Base-by-base conservation (phyloP, 2,113 vertebrate species). In the Narcine bancroftii region DNA sequence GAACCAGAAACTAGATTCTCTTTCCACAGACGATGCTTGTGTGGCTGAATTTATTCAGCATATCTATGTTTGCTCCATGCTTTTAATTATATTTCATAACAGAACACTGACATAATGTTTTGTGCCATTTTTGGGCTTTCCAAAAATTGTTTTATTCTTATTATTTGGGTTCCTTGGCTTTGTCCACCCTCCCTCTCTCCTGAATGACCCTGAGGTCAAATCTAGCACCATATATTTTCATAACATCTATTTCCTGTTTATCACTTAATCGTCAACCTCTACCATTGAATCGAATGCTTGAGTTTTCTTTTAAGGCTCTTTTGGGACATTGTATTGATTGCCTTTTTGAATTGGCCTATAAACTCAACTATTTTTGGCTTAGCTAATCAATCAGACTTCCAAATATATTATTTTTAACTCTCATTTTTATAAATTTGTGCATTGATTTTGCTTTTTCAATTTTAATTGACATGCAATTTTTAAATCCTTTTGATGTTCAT, bases 221-320 rank as follows among this genome's bases (percentile, higher is more conserved):
- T 60, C 33, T 33, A 60, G 50, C 29, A 60, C 60, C 56, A 87
- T 87, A 11, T 29, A 87, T 60, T 60, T 87, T 87, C 33, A 15
- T 60, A 60, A 60, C 29, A 36, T 45, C 29, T 87, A 53, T 87
- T 87, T 60, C 81, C 36, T 87, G 13, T 60, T 60, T 13, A 60
- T 19, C 53, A 87, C 50, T 87, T n/a, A 60, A 60, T n/a, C 50
- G 36, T 87, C 53, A 87, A 36, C 36, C 50, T n/a, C 60, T 60
- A 56, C 81, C 17, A n/a, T n/a, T 60, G 36, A 33, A 87, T 36
- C 9, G 36, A 33, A 60, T 87, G 81, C 53, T 17, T 87, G 53
- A 87, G n/a, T 87, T 87, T 87, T 60, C 42, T 63, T 60, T 21
- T 87, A 87, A 87, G n/a, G 13, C 50, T 85, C 33, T 81, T 60